Conservation (phyloP, 2,113 vertebrate genomes). For the Albula goreensis region DNA sequence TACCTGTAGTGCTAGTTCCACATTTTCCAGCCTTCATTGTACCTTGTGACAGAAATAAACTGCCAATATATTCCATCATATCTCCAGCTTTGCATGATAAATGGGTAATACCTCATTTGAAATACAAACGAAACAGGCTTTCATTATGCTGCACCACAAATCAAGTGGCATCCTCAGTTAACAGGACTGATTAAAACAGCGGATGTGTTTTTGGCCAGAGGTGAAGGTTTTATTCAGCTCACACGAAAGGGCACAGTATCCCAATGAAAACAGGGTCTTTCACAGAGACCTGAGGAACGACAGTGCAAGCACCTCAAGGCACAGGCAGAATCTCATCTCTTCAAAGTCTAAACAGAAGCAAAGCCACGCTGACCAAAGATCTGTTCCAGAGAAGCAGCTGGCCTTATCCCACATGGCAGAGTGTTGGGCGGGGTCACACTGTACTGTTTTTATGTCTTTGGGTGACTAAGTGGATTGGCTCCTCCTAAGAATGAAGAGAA, state of each 20-base stretch:
- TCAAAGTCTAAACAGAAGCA: background rate
- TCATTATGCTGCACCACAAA: background rate
- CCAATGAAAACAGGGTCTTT: background rate
- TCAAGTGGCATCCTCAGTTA: background rate
- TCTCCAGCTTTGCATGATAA: too few relatives aligned
- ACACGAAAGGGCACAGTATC: constrained; percentile 9
- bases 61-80: too few relatives aligned
- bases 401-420: background rate
- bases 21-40: background rate
- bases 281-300: background rate
- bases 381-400: background rate
- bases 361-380: background rate
- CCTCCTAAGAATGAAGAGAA: constrained; percentile 12
- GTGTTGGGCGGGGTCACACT: background rate
- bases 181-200: background rate
- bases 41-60: too few relatives aligned
- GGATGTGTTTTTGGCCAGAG: background rate
- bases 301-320: background rate
- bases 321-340: background rate
- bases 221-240: constrained; percentile 12
- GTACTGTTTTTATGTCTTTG: background rate
- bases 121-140: background rate
- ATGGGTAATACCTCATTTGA: background rate
- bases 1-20: too few relatives aligned
- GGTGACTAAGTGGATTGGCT: background rate